Conservation (phyloP, 2,113 vertebrate species). For the Asarcornis scutulata region DNA sequence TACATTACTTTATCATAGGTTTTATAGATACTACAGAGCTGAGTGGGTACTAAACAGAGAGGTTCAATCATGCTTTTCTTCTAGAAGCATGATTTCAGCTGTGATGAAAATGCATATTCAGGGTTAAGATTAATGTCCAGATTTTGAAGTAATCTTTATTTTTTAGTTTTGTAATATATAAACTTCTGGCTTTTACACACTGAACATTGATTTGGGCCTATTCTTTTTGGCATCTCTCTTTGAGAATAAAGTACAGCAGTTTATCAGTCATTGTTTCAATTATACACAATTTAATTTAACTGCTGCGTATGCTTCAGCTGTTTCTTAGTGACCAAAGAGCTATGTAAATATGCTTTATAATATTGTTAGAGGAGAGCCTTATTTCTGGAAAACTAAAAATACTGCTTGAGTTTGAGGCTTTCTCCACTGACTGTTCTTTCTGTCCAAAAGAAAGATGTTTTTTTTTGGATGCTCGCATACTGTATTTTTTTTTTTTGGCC, state of each 20-base stretch:
- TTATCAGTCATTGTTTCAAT: neutral
- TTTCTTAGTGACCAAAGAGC: neutral
- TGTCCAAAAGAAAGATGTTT: neutral
- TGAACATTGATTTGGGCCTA: neutral
- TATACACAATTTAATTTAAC: neutral
- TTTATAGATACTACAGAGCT: neutral
- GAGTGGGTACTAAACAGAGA: neutral
- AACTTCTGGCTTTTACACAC: neutral
- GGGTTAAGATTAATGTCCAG: neutral
- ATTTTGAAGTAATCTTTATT: neutral
- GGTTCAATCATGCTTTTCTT: neutral
- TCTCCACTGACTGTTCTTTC: neutral
- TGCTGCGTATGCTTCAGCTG: neutral
- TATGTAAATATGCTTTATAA: neutral
- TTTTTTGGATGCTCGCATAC: neutral
- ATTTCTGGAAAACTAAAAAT: neutral
- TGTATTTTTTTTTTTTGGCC: accelerated
- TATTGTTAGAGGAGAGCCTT: neutral
- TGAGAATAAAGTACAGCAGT: neutral
- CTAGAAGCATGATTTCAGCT: neutral
- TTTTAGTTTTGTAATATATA: neutral
- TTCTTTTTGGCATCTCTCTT: neutral
- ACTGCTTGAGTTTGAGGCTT: neutral
- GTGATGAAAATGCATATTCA: neutral
- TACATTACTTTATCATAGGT: neutral